Base-by-base conservation (phyloP, 1,140 invertebrate genomes). In the Neodiprion pinetum region DNA sequence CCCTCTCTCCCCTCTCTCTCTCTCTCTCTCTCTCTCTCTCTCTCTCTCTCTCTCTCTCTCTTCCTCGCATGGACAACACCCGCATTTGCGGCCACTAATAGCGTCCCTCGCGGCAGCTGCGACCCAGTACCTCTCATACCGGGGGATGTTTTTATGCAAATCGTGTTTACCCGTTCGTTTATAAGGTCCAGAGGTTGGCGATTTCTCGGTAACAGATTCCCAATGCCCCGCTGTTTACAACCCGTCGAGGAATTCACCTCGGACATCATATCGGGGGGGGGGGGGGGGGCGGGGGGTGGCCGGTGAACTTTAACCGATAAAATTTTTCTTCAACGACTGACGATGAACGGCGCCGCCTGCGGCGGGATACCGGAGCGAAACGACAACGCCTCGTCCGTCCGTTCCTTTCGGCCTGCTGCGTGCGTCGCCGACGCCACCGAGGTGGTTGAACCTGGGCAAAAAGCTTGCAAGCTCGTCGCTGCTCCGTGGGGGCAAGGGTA, bases 391-490 rank as follows among this genome's bases (percentile, higher is more conserved):
- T 79, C 80, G 80, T 81, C 78, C 79, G 80, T 80, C n/a, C 75
- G 80, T 79, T 76, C 72, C 74, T 74, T 73, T 75, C 77, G 69
- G 72, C 72, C 77, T 76, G 28, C 28, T 40, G 80, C 76, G 79
- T 79, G 81, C 76, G 75, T 73, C 75, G 67, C 76, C 28, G 28
- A 40, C 28, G 28, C 28, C 28, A 67, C 71, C 70, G 53, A 75
- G 80, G 81, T 81, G 82, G 81, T 78, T 82, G 82, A 81, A 82
- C 82, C 81, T 76, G 76, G 79, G 81, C 78, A 82, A 82, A 82
- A 82, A 82, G 81, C 81, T 82, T 82, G 79, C 72, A 82, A 82
- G 81, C 81, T 82, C 81, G 80, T 82, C 80, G 79, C 81, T 77
- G 79, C 70, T 78, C 73, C 79, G 14, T 53, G 73, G 76, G 76